Conservation (phyloP, 2,113 vertebrate genomes). For the Meriones unguiculatus region DNA sequence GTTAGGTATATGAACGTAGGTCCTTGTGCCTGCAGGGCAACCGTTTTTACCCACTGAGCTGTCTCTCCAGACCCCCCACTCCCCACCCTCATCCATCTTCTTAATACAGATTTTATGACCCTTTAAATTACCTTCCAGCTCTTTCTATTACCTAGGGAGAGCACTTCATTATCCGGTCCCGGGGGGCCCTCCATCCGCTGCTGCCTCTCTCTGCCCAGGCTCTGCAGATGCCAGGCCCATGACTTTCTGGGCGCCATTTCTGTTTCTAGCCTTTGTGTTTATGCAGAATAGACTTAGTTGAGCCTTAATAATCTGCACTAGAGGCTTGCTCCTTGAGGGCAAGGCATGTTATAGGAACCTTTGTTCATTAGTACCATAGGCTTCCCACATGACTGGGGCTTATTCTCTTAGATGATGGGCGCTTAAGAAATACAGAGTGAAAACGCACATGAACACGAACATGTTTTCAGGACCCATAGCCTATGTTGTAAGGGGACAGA, state of each 20-base stretch:
- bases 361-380: background rate
- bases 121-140: background rate
- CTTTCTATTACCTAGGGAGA: no score
- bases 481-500: background rate
- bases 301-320: background rate
- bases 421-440: background rate
- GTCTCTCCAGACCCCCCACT: background rate
- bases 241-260: background rate
- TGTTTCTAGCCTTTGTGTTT: background rate
- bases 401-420: background rate
- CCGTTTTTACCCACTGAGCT: background rate
- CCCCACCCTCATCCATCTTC: background rate
- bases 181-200: no score
- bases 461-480: background rate
- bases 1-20: background rate
- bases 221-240: background rate
- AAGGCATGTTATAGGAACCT: background rate
- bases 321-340: background rate
- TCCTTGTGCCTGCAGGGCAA: background rate
- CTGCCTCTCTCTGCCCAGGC: background rate
- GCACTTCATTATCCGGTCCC: background rate
- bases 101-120: background rate
- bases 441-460: background rate
- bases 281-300: accelerated
- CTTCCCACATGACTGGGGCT: background rate